Base-by-base conservation (phyloP, 2,113 vertebrate genomes). In the Pteropus alecto region DNA sequence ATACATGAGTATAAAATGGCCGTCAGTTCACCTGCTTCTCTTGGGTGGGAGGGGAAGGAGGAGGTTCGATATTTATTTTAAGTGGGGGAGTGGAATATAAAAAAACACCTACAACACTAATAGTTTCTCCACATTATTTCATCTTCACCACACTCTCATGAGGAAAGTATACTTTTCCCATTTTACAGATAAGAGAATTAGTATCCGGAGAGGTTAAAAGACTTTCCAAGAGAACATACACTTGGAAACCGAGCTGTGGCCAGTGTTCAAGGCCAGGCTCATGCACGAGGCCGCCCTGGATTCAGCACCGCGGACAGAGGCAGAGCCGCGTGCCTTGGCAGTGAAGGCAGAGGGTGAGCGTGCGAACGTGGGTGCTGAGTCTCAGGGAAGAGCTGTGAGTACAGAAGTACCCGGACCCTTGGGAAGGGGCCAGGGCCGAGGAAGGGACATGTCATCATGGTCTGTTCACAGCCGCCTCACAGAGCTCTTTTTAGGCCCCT, bases 291-390 rank as follows among this genome's bases (percentile, higher is more conserved):
- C 63, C 30, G 7, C 7, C 22, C 56, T 21, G 0, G 19, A 0
- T 81, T 97, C 95, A 97, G 94, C 30, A 97, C 95, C 70, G 3
- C 0, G 93, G 81, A 96, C 94, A 97, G 95, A 58, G 77, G 41
- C 35, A 7, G 38, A 7, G 30, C 0, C 1, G 21, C 48, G 0
- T 0, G 13, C 18, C 54, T 43, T 43, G 28, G 0, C 8, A 0
- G 6, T 0, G 15, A 18, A 1, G 11, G 0, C 6, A 1, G 4
- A 4, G 7, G 2, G 21, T 1, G 41, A 24, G 3, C 8, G 3
- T 74, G 19, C 16, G 0, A 46, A 35, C 22, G 2, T 3, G 35
- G 67, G 22, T 48, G 12, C 73, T 33, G 86, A n/a, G 63, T 70
- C 13, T 41, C 43, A 18, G 19, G 22, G 22, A 56, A 18, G 13